Conservation (phyloP, 2,888 invertebrate genomes). For the Thalpophila matura region DNA sequence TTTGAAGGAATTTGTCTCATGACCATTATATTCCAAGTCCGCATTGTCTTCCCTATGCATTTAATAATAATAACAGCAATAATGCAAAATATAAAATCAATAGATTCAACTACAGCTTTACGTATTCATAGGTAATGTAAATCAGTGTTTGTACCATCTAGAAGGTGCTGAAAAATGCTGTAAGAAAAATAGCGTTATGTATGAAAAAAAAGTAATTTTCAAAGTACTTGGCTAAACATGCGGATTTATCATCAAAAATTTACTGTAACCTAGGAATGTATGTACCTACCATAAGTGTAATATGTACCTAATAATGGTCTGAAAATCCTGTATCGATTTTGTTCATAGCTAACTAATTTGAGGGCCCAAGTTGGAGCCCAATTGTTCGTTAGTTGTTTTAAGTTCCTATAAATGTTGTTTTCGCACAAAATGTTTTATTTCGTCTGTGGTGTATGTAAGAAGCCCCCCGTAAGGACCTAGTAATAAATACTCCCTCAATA, state of each 20-base stretch:
- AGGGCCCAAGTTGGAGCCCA: constrained; percentile 20
- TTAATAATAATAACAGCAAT: not conserved
- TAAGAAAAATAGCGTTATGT: too few relatives aligned
- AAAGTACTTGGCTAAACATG: constrained; percentile 36
- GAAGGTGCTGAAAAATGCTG: too few relatives aligned
- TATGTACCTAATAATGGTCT: too few relatives aligned
- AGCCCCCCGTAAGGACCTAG: constrained; percentile 67
- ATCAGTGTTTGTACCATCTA: too few relatives aligned
- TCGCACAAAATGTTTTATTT: constrained; percentile 71
- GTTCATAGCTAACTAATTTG: constrained; percentile 28
- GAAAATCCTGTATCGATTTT: constrained; percentile 30
- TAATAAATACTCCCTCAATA: constrained; percentile 71
- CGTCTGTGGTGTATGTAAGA: constrained; percentile 52
- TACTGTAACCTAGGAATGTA: constrained; percentile 54
- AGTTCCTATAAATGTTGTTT: constrained; percentile 61
- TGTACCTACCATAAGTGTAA: constrained; percentile 47
- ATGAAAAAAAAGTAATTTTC: constrained; percentile 3
- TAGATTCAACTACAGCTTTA: not conserved
- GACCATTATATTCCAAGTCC: not conserved
- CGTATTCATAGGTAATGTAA: not conserved
- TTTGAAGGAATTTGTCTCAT: not conserved
- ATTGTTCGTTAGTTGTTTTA: constrained; percentile 41
- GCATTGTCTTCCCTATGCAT: not conserved
- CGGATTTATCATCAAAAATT: constrained; percentile 30
- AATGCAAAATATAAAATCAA: too few relatives aligned